Base-by-base conservation (phyloP, 2,113 vertebrate genomes). In the Labeo rohita region DNA sequence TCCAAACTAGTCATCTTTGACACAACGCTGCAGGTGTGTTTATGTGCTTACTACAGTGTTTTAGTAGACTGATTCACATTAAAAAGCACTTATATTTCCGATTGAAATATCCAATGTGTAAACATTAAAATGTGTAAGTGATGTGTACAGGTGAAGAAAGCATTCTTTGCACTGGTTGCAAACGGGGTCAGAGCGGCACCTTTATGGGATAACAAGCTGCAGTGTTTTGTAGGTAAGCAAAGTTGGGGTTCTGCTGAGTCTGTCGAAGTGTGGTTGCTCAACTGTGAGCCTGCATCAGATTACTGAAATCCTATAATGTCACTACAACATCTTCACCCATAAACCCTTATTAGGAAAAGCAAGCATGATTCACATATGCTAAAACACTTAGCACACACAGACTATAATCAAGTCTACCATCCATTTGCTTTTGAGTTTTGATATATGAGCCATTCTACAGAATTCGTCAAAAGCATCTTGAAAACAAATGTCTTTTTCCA, bases 1-100 rank as follows among this genome's bases (percentile, higher is more conserved):
- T 98, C 97, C 90, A 99, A 99, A 88, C 94, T 99, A 0, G 96
- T 99, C 4, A 94, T 99, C 88, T 98, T 99, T 0, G 97, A 99
- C 88, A 96, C 95, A 7, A 94, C 89, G 0, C 92, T 99, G 39
- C 94, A 99, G 96, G 98, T 98, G 84, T 49, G 73, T 43, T 74
- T 49, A 49, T 47, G n/a, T 52, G 12, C 65, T n/a, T 52, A 21
- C 45, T 68, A 43, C 11, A 36, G 59, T 65, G 16, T 65, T 79
- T 45, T 36, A 49, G 65, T 34, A 15, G 68, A 39, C 70, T 36
- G 11, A 65, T 16, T 74, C 49, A 0, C n/a, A 74, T 49, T 0
- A 10, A 10, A 49, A 49, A 11, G 28, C 18, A 49, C 21, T 2
- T 16, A 18, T 39, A 49, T 28, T 2, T 6, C 49, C 2, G 18